Conservation (phyloP, 2,797 vertebrate genomes). For the Odontamblyopus rebecca region DNA sequence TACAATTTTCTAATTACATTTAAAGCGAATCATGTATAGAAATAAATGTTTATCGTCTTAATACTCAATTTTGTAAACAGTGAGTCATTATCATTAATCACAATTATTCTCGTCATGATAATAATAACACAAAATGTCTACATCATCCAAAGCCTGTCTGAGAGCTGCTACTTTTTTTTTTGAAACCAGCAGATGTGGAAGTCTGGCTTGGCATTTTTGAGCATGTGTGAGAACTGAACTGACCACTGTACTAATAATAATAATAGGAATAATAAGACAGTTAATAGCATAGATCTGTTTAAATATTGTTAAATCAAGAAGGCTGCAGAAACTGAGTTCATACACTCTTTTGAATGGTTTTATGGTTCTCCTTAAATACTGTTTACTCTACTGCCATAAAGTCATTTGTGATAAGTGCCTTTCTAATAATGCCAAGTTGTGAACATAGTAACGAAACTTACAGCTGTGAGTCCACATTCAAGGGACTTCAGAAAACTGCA, state of each 20-base stretch:
- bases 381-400: background rate
- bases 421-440: background rate
- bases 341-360: background rate
- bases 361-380: background rate
- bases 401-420: background rate
- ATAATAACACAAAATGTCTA: too few species aligned
- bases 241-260: background rate
- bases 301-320: background rate
- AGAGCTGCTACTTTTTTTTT: too few species aligned
- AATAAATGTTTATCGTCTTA: too few species aligned
- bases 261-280: background rate
- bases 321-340: background rate
- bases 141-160: too few species aligned
- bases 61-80: too few species aligned
- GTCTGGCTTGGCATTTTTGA: background rate
- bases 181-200: background rate
- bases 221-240: background rate
- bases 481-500: conserved; percentile 49
- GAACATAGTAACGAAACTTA: background rate
- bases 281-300: background rate
- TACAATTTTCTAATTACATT: too few species aligned
- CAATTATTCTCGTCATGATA: too few species aligned
- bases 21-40: too few species aligned
- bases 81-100: too few species aligned
- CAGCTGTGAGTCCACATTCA: background rate